These are phyloP conservation scores for Euura saliciscinereae DNA, from an alignment of 1,140 invertebrate genomes.

Conservation along the genomic window DNA sequence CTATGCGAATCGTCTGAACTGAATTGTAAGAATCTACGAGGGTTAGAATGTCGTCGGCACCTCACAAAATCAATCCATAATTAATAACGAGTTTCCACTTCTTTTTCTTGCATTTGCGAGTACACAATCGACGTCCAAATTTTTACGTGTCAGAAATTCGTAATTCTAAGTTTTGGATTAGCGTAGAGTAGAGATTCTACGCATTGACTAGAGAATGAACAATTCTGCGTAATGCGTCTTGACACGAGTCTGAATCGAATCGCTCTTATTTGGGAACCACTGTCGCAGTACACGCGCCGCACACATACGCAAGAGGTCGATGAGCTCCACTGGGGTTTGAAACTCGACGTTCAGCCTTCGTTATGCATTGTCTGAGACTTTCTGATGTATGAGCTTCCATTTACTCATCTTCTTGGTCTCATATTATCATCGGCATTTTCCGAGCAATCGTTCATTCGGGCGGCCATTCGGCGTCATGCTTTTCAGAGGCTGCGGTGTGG, in stretches of 20 bases:
- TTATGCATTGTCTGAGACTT: too few species aligned
- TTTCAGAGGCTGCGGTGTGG: too few species aligned
- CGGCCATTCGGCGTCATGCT: too few species aligned
- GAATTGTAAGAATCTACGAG: too few species aligned
- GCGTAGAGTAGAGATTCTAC: neutral
- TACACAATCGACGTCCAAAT: neutral
- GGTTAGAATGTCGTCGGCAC: neutral
- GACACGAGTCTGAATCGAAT: neutral
- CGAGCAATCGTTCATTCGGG: too few species aligned
- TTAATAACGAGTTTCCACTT: neutral
- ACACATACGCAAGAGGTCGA: neutral
- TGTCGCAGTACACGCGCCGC: neutral
- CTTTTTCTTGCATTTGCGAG: neutral
- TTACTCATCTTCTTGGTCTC: too few species aligned
- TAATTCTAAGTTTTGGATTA: neutral
- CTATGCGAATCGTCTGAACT: neutral
- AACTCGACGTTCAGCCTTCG: neutral
- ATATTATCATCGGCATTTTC: too few species aligned
- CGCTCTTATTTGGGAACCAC: neutral
- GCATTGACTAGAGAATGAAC: neutral
- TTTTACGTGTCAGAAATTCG: neutral
- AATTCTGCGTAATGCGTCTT: neutral
- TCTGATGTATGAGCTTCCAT: too few species aligned
- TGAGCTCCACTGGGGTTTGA: neutral
- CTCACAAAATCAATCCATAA: neutral